These are phyloP conservation scores for Diplazon laetatorius DNA, from an alignment of 2,888 invertebrate genomes.

Conservation along the genomic window DNA sequence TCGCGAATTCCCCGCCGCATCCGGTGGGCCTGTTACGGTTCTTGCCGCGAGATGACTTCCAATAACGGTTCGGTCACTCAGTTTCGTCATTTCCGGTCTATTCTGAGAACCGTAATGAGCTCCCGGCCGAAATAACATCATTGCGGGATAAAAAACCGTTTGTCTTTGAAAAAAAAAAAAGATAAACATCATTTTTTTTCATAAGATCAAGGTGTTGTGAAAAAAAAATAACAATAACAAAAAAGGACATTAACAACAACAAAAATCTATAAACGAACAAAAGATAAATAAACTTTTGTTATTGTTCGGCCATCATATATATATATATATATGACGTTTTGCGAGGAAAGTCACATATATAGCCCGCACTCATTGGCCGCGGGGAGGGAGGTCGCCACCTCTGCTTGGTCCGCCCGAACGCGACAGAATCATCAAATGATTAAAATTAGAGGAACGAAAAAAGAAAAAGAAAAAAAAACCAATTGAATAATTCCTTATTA, in stretches of 20 bases:
- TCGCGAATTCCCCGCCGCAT: no score
- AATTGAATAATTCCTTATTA: constrained; percentile 76
- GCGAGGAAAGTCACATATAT: no score
- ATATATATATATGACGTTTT: no score
- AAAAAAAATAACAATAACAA: neutral
- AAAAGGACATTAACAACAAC: neutral
- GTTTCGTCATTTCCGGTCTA: no score
- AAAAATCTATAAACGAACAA: neutral
- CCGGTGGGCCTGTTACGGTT: no score
- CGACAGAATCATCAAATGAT: constrained; percentile 76
- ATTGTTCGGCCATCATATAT: neutral
- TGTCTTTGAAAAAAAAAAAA: neutral
- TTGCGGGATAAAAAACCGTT: neutral
- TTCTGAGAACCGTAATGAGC: no score
- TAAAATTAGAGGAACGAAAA: constrained; percentile 68
- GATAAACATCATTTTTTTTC: no score
- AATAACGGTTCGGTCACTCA: no score
- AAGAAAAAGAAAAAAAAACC: constrained; percentile 54
- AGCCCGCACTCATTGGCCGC: neutral
- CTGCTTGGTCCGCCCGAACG: constrained; percentile 76
- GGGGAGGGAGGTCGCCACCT: constrained; percentile 67
- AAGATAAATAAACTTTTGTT: neutral
- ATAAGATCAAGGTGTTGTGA: neutral
- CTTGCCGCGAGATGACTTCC: no score
- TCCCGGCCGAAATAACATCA: no score